Evolutionary conservation across 2,797 vertebrate genomes (phyloP), one percentile per base, ranked within the genome.

Genomic region (Lepus oiostolus): DNA sequence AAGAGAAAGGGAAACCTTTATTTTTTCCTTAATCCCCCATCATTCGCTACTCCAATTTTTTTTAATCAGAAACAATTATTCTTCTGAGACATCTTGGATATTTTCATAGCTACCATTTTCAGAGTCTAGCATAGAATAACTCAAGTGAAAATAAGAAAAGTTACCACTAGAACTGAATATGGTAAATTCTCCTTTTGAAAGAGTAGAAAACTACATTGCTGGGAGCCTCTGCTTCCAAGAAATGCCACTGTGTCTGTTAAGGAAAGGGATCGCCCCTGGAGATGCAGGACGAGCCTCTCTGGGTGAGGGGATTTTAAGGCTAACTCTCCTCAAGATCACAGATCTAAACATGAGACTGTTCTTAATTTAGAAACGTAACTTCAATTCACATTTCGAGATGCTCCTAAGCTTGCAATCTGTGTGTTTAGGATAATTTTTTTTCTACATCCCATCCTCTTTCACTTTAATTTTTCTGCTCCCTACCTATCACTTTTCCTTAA

Each of bases 31-130:
- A 67, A 11, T 47, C 54, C 58, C 24, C 19, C 71, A 10, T 88
- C 68, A 92, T 85, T 86, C 91, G 76, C 62, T 80, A n/a, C 58
- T 79, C 60, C 62, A 86, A n/a, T 82, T 58, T 58, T 84, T 89
- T 87, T 52, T 22, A 87, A 90, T 70, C 75, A 67, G 67, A 85
- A 94, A n/a, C 32, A 32, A 90, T 70, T 58, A 84, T 24, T 58
- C 52, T 14, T 63, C 89, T 93, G 35, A 79, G 38, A 67, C 72
- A 70, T 47, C 1, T n/a, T 88, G 71, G 26, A 17, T 84, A 38
- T 77, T 88, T 93, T 92, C 70, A 82, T 52, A 93, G 77, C 58
- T 87, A 67, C 58, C 28, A 79, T 80, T 93, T 95, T 76, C 93
- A 85, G 32, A 90, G 60, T 62, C 47, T 83, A 2, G 21, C 79